Conservation (phyloP, 2,113 vertebrate species). For the Hylia prasina region DNA sequence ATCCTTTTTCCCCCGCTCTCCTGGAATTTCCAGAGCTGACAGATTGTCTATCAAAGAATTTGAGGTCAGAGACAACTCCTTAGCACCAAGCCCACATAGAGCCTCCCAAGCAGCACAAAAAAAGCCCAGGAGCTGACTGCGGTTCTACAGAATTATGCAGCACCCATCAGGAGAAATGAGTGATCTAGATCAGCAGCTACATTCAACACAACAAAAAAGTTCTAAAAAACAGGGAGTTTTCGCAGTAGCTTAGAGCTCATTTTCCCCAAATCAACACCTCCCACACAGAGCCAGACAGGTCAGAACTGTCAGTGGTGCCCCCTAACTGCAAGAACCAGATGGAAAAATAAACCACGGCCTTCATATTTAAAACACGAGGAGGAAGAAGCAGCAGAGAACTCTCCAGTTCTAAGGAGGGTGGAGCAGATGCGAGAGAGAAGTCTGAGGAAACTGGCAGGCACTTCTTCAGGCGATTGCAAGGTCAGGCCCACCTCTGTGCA, state of each 20-base stretch:
- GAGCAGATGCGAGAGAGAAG: constrained; percentile 40
- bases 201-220: constrained; percentile 30
- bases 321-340: constrained; percentile 34
- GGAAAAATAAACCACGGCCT: constrained; percentile 36
- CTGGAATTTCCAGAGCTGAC: constrained; percentile 52
- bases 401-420: constrained; percentile 3
- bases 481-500: constrained; percentile 55
- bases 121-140: constrained; percentile 45
- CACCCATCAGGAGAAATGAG: not conserved
- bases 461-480: constrained; percentile 46
- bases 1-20: constrained; percentile 42
- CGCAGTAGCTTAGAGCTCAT: not conserved
- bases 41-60: constrained; percentile 59
- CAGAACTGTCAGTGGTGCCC: constrained; percentile 23
- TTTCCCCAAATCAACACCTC: constrained; percentile 23
- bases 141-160: constrained; percentile 32
- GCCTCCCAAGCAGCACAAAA: constrained; percentile 48
- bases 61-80: constrained; percentile 57
- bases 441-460: constrained; percentile 37
- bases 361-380: constrained; percentile 14
- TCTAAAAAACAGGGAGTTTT: constrained; percentile 14
- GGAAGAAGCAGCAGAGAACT: constrained; percentile 1
- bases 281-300: constrained; percentile 13
- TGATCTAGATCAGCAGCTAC: constrained; percentile 42
- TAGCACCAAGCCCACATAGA: constrained; percentile 53